A percentile compares a stretch with the other conserved stretches of the same genome.
Evolutionary conservation across 1,140 invertebrate genomes (phyloP).

Genomic region (Branchinecta lindahli): DNA sequence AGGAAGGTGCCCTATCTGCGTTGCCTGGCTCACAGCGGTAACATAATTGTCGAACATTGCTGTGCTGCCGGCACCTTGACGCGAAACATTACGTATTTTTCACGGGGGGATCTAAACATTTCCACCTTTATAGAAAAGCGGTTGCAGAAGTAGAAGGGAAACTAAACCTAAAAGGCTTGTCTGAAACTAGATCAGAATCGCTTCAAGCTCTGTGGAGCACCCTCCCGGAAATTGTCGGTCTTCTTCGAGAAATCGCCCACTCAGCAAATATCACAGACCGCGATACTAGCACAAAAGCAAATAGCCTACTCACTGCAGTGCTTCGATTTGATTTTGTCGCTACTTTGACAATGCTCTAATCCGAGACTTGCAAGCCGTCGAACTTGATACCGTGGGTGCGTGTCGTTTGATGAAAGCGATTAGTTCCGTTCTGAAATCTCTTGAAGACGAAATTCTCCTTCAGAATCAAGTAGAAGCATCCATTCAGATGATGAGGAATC

Average conservation of each 20-base stretch:
- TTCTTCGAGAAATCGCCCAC: not conserved
- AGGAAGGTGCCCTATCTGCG: not conserved
- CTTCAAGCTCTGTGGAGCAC: not conserved
- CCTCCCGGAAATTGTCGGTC: not conserved
- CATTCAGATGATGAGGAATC: too few relatives aligned
- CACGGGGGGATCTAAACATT: not conserved
- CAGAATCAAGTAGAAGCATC: not conserved
- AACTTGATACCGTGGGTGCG: not conserved
- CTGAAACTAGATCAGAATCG: not conserved
- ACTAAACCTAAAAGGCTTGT: not conserved
- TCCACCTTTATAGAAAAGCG: not conserved
- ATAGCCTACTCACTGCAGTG: not conserved
- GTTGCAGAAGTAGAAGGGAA: not conserved
- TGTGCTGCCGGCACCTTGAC: not conserved
- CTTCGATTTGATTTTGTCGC: not conserved
- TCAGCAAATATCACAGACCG: not conserved
- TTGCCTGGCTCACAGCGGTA: not conserved
- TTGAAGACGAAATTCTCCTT: not conserved
- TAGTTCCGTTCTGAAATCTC: not conserved
- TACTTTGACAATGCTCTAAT: not conserved
- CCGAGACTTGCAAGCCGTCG: not conserved
- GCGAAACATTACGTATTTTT: not conserved
- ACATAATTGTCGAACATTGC: constrained; percentile 6
- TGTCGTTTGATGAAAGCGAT: not conserved
- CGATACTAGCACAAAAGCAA: not conserved